phyloP scores from a whole-genome alignment of 92 coral and sea anemone genomes.

The Epizoanthus fatuus region DNA sequence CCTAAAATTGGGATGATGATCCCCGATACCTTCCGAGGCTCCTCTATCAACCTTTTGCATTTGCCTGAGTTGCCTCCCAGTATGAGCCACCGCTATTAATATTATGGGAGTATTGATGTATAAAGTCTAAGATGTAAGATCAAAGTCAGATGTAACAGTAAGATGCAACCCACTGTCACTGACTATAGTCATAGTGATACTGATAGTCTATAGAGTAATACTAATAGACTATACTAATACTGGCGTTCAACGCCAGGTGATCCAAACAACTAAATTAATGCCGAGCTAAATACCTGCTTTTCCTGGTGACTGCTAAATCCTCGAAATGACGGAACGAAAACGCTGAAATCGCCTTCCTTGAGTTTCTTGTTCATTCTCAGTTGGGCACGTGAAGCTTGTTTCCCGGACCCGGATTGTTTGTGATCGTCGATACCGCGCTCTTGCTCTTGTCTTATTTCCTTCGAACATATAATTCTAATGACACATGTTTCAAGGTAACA shows the following conservation, averaged over 20 bases:
- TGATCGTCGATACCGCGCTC: neutral
- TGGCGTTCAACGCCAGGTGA: neutral
- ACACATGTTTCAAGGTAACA: conserved; percentile 5
- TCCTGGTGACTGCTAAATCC: neutral
- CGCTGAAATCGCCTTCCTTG: conserved; percentile 9
- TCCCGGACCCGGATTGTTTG: neutral
- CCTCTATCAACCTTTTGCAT: no score
- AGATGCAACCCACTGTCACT: no score
- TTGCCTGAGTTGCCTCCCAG: no score
- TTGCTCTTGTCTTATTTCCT: neutral
- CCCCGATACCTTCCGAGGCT: no score
- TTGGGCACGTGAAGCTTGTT: neutral
- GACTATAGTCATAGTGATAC: no score
- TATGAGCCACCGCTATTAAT: no score
- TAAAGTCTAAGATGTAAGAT: no score
- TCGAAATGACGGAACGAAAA: conserved; percentile 12
- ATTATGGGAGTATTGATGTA: no score
- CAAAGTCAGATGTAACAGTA: no score
- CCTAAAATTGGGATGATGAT: no score
- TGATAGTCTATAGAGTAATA: no score
- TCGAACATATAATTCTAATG: neutral
- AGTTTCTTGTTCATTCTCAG: conserved; percentile 19
- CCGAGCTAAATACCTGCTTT: neutral
- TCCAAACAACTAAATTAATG: neutral
- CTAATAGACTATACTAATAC: no score